These are phyloP conservation scores for Acyrthosiphon pisum DNA, from an alignment of 1,140 invertebrate species.

Conservation along the genomic window DNA sequence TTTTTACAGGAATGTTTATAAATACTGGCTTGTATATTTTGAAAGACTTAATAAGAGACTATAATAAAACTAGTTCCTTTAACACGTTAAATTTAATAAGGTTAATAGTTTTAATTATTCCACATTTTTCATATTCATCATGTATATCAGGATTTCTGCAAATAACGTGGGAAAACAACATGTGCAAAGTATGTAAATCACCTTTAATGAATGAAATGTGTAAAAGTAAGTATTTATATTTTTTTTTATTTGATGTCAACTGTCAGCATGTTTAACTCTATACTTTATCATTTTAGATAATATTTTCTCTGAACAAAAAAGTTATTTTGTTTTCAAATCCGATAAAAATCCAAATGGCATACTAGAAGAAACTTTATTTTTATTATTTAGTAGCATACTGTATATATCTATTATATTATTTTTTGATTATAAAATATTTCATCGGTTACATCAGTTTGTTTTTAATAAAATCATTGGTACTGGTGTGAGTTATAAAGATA, in stretches of 20 bases:
- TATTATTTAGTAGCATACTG: conserved; percentile 57
- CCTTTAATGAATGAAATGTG: background rate
- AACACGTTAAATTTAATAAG: conserved; percentile 19
- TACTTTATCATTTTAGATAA: background rate
- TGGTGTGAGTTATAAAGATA: conserved; percentile 22
- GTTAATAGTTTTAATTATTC: conserved; percentile 35
- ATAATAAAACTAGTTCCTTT: background rate
- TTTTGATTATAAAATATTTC: conserved; percentile 57
- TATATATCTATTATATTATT: conserved; percentile 57
- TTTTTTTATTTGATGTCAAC: background rate
- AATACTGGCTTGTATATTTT: background rate
- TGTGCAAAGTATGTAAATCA: conserved; percentile 33
- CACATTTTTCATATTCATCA: conserved; percentile 50
- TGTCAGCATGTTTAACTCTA: background rate
- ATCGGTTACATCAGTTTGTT: conserved; percentile 15
- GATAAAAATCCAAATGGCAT: background rate
- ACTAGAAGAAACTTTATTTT: conserved; percentile 51
- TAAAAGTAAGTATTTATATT: background rate
- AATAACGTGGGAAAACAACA: conserved; percentile 26
- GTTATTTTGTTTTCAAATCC: conserved; percentile 43
- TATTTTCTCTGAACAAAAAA: background rate
- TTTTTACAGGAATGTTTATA: conserved; percentile 17
- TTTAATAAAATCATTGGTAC: conserved; percentile 45
- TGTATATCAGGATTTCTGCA: conserved; percentile 10
- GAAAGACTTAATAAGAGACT: background rate